Conservation (phyloP, 2,113 vertebrate species). For the Cephalopholis sonnerati region DNA sequence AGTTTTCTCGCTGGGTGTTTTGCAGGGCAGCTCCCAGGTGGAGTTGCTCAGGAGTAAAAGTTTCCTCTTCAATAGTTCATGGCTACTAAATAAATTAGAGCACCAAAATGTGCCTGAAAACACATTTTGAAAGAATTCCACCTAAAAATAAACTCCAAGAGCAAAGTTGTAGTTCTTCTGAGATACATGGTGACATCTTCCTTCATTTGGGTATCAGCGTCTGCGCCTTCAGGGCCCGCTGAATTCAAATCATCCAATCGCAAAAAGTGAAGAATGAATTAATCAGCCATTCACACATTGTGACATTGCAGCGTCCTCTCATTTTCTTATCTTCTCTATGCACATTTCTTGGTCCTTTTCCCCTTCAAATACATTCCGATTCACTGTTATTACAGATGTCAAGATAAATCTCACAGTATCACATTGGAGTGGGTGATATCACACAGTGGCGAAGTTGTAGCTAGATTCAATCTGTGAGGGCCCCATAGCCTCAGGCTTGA, state of each 20-base stretch:
- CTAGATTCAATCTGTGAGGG: slow-evolving; percentile 69
- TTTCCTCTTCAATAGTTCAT: slow-evolving; percentile 27
- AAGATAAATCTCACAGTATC: slow-evolving; percentile 68
- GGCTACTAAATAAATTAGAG: slow-evolving; percentile 45
- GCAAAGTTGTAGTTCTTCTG: slow-evolving; percentile 29
- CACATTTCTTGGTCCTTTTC: slow-evolving; percentile 58
- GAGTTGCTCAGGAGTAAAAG: slow-evolving; percentile 8
- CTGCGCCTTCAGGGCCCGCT: slow-evolving; percentile 44
- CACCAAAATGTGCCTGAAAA: slow-evolving; percentile 35
- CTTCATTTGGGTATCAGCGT: slow-evolving; percentile 57
- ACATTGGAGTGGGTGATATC: slow-evolving; percentile 61
- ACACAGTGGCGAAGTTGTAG: slow-evolving; percentile 62
- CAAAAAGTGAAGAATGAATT: slow-evolving; percentile 71
- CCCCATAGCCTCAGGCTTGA: slow-evolving; percentile 39
- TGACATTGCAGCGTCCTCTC: slow-evolving; percentile 73
- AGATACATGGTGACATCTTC: slow-evolving; percentile 34
- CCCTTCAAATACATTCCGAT: slow-evolving; percentile 60
- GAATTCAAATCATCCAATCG: slow-evolving; percentile 70
- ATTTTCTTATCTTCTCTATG: slow-evolving; percentile 74
- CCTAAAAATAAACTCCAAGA: slow-evolving; percentile 25
- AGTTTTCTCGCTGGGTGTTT: background rate
- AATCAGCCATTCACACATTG: slow-evolving; percentile 73
- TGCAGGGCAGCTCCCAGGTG: slow-evolving; percentile 10
- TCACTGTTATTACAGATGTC: slow-evolving; percentile 69
- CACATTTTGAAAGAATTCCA: slow-evolving; percentile 8